Evolutionary conservation across 2,113 vertebrate species (phyloP).

Genomic region (Thunnus maccoyii): DNA sequence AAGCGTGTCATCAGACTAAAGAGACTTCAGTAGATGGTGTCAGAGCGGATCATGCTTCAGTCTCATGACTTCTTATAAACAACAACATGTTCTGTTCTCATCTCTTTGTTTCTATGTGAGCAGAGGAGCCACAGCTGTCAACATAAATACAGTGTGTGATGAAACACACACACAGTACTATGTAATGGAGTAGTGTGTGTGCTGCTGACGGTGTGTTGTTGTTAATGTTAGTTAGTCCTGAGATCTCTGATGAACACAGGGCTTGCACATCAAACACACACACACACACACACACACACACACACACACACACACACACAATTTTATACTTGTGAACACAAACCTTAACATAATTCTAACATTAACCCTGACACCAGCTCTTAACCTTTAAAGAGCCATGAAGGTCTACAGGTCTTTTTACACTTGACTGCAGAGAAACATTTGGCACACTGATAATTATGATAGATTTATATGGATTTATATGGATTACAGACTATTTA

Average conservation of each 20-base stretch:
- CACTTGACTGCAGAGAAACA: too few relatives aligned
- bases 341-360: too few relatives aligned
- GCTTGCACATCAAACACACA: not conserved
- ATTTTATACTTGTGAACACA: not conserved
- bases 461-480: too few relatives aligned
- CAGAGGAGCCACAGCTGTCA: constrained; percentile 19
- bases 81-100: constrained; percentile 11
- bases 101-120: not conserved
- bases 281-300: not conserved
- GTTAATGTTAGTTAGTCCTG: constrained; percentile 26
- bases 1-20: not conserved
- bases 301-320: too few relatives aligned
- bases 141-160: constrained; percentile 6
- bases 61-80: not conserved
- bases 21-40: not conserved
- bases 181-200: not conserved
- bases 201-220: constrained; percentile 34
- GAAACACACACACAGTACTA: not conserved
- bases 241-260: constrained; percentile 8
- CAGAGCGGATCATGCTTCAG: not conserved
- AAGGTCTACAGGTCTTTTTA: too few relatives aligned
- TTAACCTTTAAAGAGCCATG: too few relatives aligned
- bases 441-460: too few relatives aligned
- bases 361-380: too few relatives aligned
- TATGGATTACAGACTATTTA: too few relatives aligned